Evolutionary conservation across 37 sponge, comb jelly and placozoan genomes (phyloP), one percentile per base, ranked within the genome.

Genomic region (Halichondria panicea): DNA sequence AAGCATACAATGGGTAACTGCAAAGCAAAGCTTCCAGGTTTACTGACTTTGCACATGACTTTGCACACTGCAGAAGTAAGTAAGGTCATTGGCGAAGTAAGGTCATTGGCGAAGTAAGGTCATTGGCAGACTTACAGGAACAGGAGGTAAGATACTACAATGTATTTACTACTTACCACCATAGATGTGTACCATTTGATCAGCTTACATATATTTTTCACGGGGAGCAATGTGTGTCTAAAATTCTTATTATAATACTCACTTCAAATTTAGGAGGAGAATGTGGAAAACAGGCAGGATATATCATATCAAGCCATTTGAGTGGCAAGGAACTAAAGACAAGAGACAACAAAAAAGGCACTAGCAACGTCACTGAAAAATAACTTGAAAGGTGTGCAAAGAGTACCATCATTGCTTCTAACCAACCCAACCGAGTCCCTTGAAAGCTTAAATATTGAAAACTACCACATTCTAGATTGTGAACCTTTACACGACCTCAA

Each of bases 401-500:
- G 60, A 24, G 60, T 58, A 58, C 60, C 60, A 58, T 24, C 60
- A 7, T 22, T 58, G 25, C 22, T 58, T 24, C 21, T 58, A 8
- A 19, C 12, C 18, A 58, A 58, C 25, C 60, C 60, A 12, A 58
- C 21, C 6, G 7, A 24, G 25, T n/a, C 60, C 8, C 60, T 58
- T 7, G 22, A 27, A 24, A 7, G 6, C 7, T 27, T 58, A 12
- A 58, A 58, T 22, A 8, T 58, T 19, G 25, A 58, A 7, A 7
- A 58, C 27, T 58, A 58, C 25, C 12, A 19, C 12, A 58, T 58
- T 22, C 8, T 58, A 24, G 60, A 58, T 58, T 58, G 60, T 58
- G 60, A 58, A 58, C 60, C 60, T 27, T 22, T 58, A 27, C 60
- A 58, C 22, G 60, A 12, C 25, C 60, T 58, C 25, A 58, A 58